Conservation (phyloP, 2,888 invertebrate species). For the Lumbricus terrestris region DNA sequence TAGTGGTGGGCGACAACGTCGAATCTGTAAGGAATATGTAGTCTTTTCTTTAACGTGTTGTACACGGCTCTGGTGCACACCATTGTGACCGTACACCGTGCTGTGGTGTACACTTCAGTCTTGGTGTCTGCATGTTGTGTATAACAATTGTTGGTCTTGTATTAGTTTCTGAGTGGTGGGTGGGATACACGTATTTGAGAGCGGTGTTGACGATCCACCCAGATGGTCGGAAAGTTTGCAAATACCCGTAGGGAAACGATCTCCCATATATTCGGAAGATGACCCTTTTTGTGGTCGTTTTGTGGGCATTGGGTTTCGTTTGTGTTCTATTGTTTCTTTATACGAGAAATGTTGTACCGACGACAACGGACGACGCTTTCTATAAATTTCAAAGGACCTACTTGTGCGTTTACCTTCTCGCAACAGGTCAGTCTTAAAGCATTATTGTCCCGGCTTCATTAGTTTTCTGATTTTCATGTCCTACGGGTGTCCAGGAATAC, state of each 20-base stretch:
- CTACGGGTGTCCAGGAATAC: neutral
- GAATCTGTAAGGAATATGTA: neutral
- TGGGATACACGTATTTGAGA: neutral
- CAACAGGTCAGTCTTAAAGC: slow-evolving; percentile 57
- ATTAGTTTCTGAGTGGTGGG: neutral
- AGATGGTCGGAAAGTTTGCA: neutral
- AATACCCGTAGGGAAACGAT: slow-evolving; percentile 3
- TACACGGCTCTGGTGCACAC: too few species aligned
- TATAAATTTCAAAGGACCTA: slow-evolving; percentile 59
- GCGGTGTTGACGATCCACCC: neutral
- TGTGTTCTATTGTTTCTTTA: slow-evolving; percentile 58
- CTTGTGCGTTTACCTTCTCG: slow-evolving; percentile 60
- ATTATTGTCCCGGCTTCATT: neutral
- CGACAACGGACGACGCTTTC: slow-evolving; percentile 55
- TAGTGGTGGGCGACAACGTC: too few species aligned
- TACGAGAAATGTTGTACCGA: slow-evolving; percentile 50
- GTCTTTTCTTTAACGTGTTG: neutral
- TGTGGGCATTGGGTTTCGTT: slow-evolving; percentile 47
- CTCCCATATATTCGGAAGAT: neutral
- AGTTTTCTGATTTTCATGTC: neutral
- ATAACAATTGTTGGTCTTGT: too few species aligned
- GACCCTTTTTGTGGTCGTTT: slow-evolving; percentile 29
- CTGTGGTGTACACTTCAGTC: too few species aligned
- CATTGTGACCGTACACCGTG: too few species aligned
- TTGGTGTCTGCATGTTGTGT: too few species aligned